These are phyloP conservation scores for Cephus nigrinus DNA, from an alignment of 2,888 invertebrate species.

Conservation along the genomic window DNA sequence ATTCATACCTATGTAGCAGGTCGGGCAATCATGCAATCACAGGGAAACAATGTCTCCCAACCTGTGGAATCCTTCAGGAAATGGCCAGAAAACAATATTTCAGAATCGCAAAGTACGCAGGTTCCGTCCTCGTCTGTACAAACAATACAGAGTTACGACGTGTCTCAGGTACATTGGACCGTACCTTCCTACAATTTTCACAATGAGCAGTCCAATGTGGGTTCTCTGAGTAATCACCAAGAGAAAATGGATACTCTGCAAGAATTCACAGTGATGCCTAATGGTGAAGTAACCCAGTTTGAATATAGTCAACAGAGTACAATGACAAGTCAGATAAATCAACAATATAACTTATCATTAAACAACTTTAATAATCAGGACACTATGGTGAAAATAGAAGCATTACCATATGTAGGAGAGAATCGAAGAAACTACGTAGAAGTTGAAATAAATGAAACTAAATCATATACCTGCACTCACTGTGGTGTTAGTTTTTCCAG, in stretches of 20 bases:
- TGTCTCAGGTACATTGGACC: conserved; percentile 55
- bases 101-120: conserved; percentile 37
- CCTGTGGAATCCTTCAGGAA: conserved; percentile 41
- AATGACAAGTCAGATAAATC: conserved; percentile 35
- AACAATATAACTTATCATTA: conserved; percentile 51
- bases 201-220: conserved; percentile 41
- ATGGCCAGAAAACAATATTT: conserved; percentile 41
- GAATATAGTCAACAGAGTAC: conserved; percentile 49
- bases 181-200: conserved; percentile 50
- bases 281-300: conserved; percentile 56
- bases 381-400: conserved; percentile 48
- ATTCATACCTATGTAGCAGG: conserved; percentile 66
- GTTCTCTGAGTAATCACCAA: conserved; percentile 32
- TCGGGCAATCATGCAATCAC: conserved; percentile 57
- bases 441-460: conserved; percentile 36
- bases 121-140: conserved; percentile 42
- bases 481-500: conserved; percentile 65
- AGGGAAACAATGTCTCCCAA: conserved; percentile 31
- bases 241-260: conserved; percentile 54
- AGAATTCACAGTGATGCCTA: conserved; percentile 58
- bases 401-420: conserved; percentile 28
- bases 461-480: conserved; percentile 61
- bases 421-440: conserved; percentile 36
- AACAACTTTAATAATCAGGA: conserved; percentile 45
- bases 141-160: conserved; percentile 49